phyloP scores from a whole-genome alignment of 2,888 invertebrate genomes.

The Rhaphigaster nebulosa region DNA sequence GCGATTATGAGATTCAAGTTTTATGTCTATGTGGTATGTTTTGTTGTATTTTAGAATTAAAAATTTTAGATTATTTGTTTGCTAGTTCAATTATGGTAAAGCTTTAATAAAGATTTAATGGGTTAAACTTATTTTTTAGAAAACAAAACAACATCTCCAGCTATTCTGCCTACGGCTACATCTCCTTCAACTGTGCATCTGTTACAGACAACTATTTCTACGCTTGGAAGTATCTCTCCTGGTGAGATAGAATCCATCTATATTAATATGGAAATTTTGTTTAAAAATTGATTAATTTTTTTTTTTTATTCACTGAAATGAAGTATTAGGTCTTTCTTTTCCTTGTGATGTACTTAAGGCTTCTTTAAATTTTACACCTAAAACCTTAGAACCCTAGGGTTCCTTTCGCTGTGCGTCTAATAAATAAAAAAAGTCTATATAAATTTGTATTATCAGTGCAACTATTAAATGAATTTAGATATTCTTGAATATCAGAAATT shows the following conservation, averaged over 20 bases:
- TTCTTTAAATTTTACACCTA: too few relatives aligned
- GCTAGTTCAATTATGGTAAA: neutral
- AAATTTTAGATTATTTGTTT: neutral
- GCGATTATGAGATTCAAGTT: slow-evolving; percentile 87
- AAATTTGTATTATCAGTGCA: too few relatives aligned
- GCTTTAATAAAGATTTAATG: neutral
- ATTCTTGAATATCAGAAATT: too few relatives aligned
- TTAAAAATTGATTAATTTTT: neutral
- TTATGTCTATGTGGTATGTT: slow-evolving; percentile 75
- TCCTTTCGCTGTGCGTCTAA: too few relatives aligned
- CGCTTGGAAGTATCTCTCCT: neutral
- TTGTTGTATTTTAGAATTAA: neutral
- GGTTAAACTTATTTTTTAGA: neutral
- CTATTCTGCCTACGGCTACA: slow-evolving; percentile 52
- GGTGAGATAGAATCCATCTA: neutral
- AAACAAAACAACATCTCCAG: slow-evolving; percentile 40
- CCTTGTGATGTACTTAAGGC: too few relatives aligned
- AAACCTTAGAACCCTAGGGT: too few relatives aligned
- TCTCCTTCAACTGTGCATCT: slow-evolving; percentile 6
- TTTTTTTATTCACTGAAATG: neutral
- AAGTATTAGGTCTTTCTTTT: too few relatives aligned
- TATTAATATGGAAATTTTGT: neutral
- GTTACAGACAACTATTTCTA: neutral
- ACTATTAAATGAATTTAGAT: too few relatives aligned
- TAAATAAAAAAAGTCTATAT: too few relatives aligned